A percentile compares a stretch with the other conserved stretches of the same genome.
These are phyloP conservation scores for Sesia bembeciformis DNA, from an alignment of 2,888 invertebrate species.

Conservation along the genomic window DNA sequence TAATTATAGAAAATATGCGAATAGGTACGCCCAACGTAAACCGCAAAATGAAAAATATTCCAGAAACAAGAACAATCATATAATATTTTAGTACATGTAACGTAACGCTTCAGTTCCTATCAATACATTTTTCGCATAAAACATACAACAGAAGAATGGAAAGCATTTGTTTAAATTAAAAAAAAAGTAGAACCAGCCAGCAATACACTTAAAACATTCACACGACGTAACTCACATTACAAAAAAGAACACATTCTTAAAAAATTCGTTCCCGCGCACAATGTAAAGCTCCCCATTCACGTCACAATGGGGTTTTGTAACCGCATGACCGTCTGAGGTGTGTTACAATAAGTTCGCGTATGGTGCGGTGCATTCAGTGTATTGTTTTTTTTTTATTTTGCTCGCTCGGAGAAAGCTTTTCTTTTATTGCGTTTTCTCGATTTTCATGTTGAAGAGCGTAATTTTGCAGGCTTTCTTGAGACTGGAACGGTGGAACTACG, in stretches of 20 bases:
- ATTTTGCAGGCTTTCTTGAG: slow-evolving; percentile 29
- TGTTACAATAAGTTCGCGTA: slow-evolving; percentile 42
- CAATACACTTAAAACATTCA: slow-evolving; percentile 60
- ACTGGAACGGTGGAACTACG: slow-evolving; percentile 9
- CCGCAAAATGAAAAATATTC: no score
- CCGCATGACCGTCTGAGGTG: slow-evolving; percentile 45
- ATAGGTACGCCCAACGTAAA: no score
- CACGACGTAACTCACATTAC: slow-evolving; percentile 47
- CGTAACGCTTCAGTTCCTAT: background rate
- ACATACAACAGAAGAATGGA: slow-evolving; percentile 16
- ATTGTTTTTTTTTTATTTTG: slow-evolving; percentile 56
- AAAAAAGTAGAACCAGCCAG: slow-evolving; percentile 28
- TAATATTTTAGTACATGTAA: background rate
- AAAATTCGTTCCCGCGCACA: slow-evolving; percentile 60
- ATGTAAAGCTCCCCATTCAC: slow-evolving; percentile 64
- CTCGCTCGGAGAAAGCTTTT: slow-evolving; percentile 24
- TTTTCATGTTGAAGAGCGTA: slow-evolving; percentile 28
- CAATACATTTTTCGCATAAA: background rate
- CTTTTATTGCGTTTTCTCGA: slow-evolving; percentile 27
- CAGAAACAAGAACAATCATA: no score
- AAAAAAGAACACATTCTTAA: slow-evolving; percentile 57
- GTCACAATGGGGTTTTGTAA: slow-evolving; percentile 59
- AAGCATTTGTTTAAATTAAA: slow-evolving; percentile 55
- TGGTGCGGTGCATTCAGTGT: slow-evolving; percentile 56
- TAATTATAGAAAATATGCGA: no score